These are phyloP conservation scores for Coptotermes formosanus DNA, from an alignment of 1,140 invertebrate genomes.

Conservation along the genomic window DNA sequence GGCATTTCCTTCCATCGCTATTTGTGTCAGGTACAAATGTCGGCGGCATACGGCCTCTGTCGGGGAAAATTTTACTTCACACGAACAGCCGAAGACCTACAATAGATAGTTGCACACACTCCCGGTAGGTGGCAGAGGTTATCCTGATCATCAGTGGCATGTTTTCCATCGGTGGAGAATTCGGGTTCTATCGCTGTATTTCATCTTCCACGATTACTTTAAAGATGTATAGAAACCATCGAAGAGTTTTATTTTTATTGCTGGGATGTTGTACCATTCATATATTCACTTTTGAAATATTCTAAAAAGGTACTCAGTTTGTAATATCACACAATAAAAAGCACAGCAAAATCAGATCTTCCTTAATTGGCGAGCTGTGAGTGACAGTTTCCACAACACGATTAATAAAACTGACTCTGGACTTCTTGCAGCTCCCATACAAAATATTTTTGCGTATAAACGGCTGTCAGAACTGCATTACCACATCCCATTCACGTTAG, in stretches of 20 bases:
- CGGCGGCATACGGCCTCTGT: too few relatives aligned
- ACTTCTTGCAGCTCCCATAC: neutral
- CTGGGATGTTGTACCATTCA: neutral
- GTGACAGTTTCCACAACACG: too few relatives aligned
- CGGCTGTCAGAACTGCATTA: neutral
- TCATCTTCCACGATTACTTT: neutral
- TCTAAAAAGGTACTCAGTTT: neutral
- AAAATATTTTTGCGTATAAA: neutral
- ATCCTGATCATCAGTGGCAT: neutral
- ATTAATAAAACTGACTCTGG: too few relatives aligned
- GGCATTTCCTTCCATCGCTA: neutral
- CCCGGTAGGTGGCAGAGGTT: neutral
- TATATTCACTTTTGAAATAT: neutral
- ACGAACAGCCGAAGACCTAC: too few relatives aligned
- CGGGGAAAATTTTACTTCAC: too few relatives aligned
- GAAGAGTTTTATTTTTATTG: neutral
- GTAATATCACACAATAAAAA: neutral
- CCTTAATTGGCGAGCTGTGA: too few relatives aligned
- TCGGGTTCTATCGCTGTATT: neutral
- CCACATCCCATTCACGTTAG: too few relatives aligned
- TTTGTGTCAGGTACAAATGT: too few relatives aligned
- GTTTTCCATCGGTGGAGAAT: neutral
- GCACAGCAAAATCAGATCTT: too few relatives aligned
- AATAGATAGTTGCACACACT: neutral
- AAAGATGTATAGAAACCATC: neutral